Evolutionary conservation across 37 sponge, comb jelly and placozoan genomes (phyloP), one percentile per base, ranked within the genome.

Genomic region (Theonella swinhoei): DNA sequence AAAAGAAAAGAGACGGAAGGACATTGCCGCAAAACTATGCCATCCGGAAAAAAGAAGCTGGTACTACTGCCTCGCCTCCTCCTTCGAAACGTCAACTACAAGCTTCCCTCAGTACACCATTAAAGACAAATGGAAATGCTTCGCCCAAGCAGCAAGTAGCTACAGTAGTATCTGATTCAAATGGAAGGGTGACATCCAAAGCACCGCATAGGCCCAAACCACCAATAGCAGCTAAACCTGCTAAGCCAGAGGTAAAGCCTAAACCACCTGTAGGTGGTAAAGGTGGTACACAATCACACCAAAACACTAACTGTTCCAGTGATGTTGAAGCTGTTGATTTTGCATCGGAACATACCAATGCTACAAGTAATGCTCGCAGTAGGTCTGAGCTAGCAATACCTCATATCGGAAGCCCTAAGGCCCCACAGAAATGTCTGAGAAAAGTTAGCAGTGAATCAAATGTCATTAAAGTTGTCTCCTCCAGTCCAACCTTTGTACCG

Each of bases 191-290:
- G 7, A 7, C 14, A 7, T 47, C 54, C 54, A 47, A 47, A 14
- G 14, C 58, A 17, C 70, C 62, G 29, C 1, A 38, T n/a, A 70
- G 43, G 59, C 82, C 82, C 0, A 81, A 71, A 28, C 82, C 82
- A 34, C 82, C 82, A 69, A 24, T 70, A 0, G 34, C 72, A 0
- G 72, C 39, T 20, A 81, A 81, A 58, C 82, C 82, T 33, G n/a
- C 41, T 26, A 68, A 71, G 3, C 71, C 82, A 60, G 62, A 54
- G 0, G n/a, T 76, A 35, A 76, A 54, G 28, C 76, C 76, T 20
- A 63, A 64, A 38, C 78, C 78, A 39, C 4, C 54, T 17, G 54
- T 47, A 17, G 7, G 11, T 14, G n/a, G n/a, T n/a, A n/a, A n/a
- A n/a, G n/a, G n/a, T n/a, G n/a, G n/a, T n/a, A n/a, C n/a, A n/a